These are phyloP conservation scores for Dreissena polymorpha DNA, from an alignment of 1,140 invertebrate species.

Conservation along the genomic window DNA sequence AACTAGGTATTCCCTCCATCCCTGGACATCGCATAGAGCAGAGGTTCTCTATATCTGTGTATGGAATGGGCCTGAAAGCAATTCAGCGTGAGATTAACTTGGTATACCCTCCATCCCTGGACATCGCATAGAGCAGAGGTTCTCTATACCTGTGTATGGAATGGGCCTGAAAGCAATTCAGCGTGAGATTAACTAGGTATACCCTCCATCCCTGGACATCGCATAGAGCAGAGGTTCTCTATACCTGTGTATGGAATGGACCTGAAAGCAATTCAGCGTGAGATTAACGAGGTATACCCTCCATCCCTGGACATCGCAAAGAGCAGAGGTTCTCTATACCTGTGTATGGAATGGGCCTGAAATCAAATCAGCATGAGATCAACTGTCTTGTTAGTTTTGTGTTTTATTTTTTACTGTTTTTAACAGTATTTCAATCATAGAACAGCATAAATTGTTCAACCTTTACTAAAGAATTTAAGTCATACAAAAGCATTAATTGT, in stretches of 20 bases:
- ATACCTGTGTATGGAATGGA: constrained; percentile 22
- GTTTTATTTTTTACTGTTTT: too few species aligned
- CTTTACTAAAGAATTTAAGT: too few species aligned
- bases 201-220: constrained; percentile 86
- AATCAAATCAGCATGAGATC: too few species aligned
- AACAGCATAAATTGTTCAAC: too few species aligned
- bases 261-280: too few species aligned
- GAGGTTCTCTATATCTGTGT: constrained; percentile 75
- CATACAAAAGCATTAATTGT: too few species aligned
- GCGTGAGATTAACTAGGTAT: constrained; percentile 82
- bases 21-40: constrained; percentile 90
- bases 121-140: constrained; percentile 89
- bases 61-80: constrained; percentile 8
- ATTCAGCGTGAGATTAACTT: too few species aligned
- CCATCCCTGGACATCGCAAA: constrained; percentile 87
- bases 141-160: constrained; percentile 37
- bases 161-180: too few species aligned
- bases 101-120: constrained; percentile 85
- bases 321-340: constrained; percentile 84
- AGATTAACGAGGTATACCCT: constrained; percentile 83
- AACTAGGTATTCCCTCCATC: constrained; percentile 85
- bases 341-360: constrained; percentile 13
- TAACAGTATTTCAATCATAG: too few species aligned
- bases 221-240: constrained; percentile 86
- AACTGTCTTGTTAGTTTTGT: too few species aligned